Evolutionary conservation across 2,888 invertebrate species (phyloP).

Genomic region (Metopia argyrocephala): DNA sequence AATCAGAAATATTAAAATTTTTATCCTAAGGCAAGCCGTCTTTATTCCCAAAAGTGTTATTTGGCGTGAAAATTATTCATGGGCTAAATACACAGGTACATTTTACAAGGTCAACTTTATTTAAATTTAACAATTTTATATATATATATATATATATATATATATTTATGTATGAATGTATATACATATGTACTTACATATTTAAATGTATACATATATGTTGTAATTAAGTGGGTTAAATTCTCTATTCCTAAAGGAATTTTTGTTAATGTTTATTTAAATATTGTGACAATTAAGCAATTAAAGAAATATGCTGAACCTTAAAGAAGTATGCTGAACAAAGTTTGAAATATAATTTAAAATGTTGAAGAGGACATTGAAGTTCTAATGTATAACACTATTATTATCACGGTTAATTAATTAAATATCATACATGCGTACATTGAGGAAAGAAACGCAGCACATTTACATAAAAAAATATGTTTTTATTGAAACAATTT

Average conservation of each 20-base stretch:
- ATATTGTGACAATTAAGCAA: neutral
- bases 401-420: neutral
- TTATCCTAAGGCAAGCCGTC: neutral
- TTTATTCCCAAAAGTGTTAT: slow-evolving; percentile 3
- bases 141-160: neutral
- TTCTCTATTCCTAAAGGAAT: slow-evolving; percentile 18
- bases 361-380: neutral
- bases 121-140: no score
- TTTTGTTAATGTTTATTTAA: neutral
- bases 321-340: no score
- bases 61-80: neutral
- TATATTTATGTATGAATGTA: neutral
- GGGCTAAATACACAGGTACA: neutral
- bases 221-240: slow-evolving; percentile 19
- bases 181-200: neutral
- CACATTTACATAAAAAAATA: no score
- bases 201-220: neutral
- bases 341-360: neutral
- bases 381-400: neutral
- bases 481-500: neutral
- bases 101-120: slow-evolving; percentile 33
- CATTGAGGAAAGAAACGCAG: no score
- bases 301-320: slow-evolving; percentile 16
- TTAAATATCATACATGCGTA: neutral
- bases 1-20: neutral